Base-by-base conservation (phyloP, 2,888 invertebrate genomes). In the Eugnorisma glareosa region DNA sequence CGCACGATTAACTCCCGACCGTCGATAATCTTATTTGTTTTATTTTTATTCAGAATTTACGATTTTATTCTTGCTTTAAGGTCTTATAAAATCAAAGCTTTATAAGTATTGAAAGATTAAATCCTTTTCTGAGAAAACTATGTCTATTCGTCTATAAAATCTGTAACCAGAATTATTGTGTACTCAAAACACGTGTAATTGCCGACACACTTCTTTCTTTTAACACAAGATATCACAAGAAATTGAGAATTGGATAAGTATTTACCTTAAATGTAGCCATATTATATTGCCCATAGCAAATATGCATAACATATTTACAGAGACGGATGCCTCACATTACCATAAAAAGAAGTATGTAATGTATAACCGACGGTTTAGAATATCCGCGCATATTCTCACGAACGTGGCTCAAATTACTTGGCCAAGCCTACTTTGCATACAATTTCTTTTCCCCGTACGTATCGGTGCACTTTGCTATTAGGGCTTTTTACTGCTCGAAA, bases 311-410 rank as follows among this genome's bases (percentile, higher is more conserved):
- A 89, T 90, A 90, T 88, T 89, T 87, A 86, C 77, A 80, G 83
- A 88, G 88, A 88, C 86, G 89, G 87, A 90, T 90, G 86, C 86
- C 83, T 89, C 85, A 76, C 81, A 90, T 92, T 91, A 89, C 78
- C 91, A 91, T 91, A 91, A 90, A 91, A 92, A 90, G 86, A 90
- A 89, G 87, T 88, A 90, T 88, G 89, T 89, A 87, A 87, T 78
- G 81, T 87, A 89, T 81, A 81, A 86, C 82, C 86, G 67, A 73
- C 80, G 82, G 83, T 79, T 87, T 86, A 86, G 83, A 90, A 89
- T 90, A 89, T 90, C 87, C 87, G 86, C 85, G 84, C 91, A 93
- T 93, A 92, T 91, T 93, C 87, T 90, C 93, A 93, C 91, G 92
- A 92, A 91, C 89, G 85, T 86, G 73, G 81, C 86, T 90, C 86